Evolutionary conservation across 1,140 invertebrate species (phyloP), one percentile per base, ranked within the genome.

Genomic region (Drosophila hydei): DNA sequence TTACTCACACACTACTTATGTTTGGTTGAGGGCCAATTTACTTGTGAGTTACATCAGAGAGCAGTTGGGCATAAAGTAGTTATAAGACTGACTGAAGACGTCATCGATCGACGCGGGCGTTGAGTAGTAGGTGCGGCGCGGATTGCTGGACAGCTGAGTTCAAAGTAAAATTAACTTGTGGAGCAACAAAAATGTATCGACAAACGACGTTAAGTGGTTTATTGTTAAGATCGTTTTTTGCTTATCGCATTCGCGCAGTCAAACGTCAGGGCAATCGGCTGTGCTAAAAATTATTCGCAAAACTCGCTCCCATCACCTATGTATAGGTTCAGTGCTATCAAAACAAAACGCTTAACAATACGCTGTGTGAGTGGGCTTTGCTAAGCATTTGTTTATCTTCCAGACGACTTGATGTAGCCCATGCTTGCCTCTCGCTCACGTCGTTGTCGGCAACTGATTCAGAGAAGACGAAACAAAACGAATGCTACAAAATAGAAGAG

Each of bases 31-130:
- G 30, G 51, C 61, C 60, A 71, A 64, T 70, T 56, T 67, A 60
- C 23, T 59, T 51, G 19, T 21, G 59, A 56, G 67, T 83, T 83
- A 83, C 79, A 83, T 83, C 76, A 79, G 67, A 72, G 33, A 30
- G 54, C 9, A 33, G 50, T 47, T 16, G 14, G 14, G 23, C 58
- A 48, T 61, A 43, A 51, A 42, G 11, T 27, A 21, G 19, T 14
- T 12, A 27, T 56, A 50, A 21, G 33, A 23, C 30, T 33, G 30
- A 40, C 12, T 33, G 16, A 54, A 54, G 43, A 81, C 79, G 75
- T 72, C 79, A 79, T 50, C 58, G 77, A 80, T 62, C 64, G 47
- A 30, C 38, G 38, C 51, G 58, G 16, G 27, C 52, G 52, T 33
- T 11, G 30, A 43, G 14, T 19, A 7, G 9, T 25, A 18, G 58